Percentiles rank a stretch among this genome's conserved stretches.
Evolutionary conservation across 2,113 vertebrate genomes (phyloP).

Genomic region (Pseudopodoces humilis): DNA sequence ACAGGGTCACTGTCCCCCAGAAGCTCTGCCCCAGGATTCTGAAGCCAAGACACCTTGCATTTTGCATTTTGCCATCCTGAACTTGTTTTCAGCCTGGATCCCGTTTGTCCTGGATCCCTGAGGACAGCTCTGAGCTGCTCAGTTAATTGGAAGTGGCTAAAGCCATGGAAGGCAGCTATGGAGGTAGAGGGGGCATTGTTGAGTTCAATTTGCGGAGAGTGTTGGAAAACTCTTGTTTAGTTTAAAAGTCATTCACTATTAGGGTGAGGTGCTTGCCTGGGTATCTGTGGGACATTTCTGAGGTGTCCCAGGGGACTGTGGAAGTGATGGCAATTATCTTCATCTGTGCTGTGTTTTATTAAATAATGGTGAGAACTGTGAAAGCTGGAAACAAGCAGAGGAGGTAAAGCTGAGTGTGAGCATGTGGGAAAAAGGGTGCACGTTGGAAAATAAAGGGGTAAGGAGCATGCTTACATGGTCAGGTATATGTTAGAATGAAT

Average conservation of each 20-base stretch:
- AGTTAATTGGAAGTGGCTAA: conserved; percentile 71
- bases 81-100: conserved; percentile 54
- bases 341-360: conserved; percentile 47
- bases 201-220: conserved; percentile 60
- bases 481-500: not conserved
- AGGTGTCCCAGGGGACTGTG: conserved; percentile 41
- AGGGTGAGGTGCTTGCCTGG: conserved; percentile 56
- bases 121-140: conserved; percentile 48
- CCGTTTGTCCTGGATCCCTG: conserved; percentile 4
- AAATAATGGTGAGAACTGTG: conserved; percentile 5
- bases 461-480: not conserved
- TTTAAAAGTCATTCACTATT: conserved; percentile 66
- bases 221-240: conserved; percentile 64
- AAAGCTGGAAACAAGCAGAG: not conserved
- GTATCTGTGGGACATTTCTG: conserved; percentile 50
- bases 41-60: conserved; percentile 8
- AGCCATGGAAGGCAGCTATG: conserved; percentile 29
- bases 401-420: not conserved
- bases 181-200: conserved; percentile 30
- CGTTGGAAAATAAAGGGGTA: not conserved
- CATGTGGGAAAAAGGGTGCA: not conserved
- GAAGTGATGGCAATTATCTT: conserved; percentile 69
- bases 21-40: not conserved
- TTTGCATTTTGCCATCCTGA: conserved; percentile 47
- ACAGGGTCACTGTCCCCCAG: not conserved